Evolutionary conservation across 1,140 invertebrate genomes (phyloP), one percentile per base, ranked within the genome.

Genomic region (Leptopilina boulardi): DNA sequence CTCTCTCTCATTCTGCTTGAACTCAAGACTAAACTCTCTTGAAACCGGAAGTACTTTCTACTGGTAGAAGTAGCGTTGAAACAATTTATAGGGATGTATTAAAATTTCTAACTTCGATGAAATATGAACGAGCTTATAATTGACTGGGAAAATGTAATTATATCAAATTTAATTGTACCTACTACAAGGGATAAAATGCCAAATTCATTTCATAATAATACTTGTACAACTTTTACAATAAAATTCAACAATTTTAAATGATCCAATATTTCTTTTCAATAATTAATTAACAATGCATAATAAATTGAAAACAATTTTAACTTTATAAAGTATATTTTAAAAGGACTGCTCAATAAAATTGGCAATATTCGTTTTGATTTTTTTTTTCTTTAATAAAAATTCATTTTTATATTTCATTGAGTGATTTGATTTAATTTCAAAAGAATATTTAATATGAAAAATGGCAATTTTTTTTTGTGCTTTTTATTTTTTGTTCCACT

Each of bases 51-150:
- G 59, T 66, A 66, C 23, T 30, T 66, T 13, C 59, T 66, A 30
- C 11, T 30, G n/a, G 21, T 66, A 34, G 59, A 66, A 34, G 59
- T 66, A 66, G 59, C 23, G 59, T 66, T 30, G 59, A 66, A 66
- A 66, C 59, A 66, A 66, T 66, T 30, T 66, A 15, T 66, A 66
- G 59, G 2, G 11, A 15, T 26, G 59, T 23, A 66, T 66, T 66
- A 66, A 66, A 66, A 66, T 66, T 66, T 66, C 23, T 0, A 66
- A 66, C 59, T 66, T 66, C 26, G 59, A 66, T 66, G 59, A 15
- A 66, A 66, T 15, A 66, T 66, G 59, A 66, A 66, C 26, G 59
- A 66, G 59, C 59, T 8, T 15, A 30, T 66, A 66, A 66, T 66
- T 66, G 59, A 66, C 59, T 66, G 11, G 13, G 59, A 66, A n/a